Base-by-base conservation (phyloP, 2,113 vertebrate genomes). In the Campylomormyrus tamandua region DNA sequence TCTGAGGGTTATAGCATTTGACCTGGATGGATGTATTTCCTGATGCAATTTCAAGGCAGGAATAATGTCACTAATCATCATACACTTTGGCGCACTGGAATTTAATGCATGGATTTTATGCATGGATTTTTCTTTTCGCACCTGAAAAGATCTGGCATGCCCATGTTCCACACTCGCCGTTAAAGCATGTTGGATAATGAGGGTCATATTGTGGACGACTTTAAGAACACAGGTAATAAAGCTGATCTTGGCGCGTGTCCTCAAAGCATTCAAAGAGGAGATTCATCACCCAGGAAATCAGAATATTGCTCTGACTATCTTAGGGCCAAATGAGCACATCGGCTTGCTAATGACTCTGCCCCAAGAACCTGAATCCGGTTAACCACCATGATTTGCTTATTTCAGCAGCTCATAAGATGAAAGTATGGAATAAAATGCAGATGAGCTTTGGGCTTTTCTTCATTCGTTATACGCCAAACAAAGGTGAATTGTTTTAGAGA, bases 231-330 rank as follows among this genome's bases (percentile, higher is more conserved):
- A 53, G 45, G 85, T 35, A 31, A 87, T 52, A 31, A 52, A 50
- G 85, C 21, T 87, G 24, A 52, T 52, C 5, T 50, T 53, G 39
- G 80, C 3, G 39, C 3, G 5, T 88, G 45, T 70, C 62, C 66
- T 49, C 62, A n/a, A 10, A 49, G 35, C 21, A 46, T 24, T 45
- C 90, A 90, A 48, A 88, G 91, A 89, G 88, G 87, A 91, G 91
- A 92, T 92, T 92, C 90, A 92, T 93, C 90, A 92, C 91, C 50
- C 88, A 62, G 90, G 53, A 92, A 92, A 92, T 90, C 89, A 70
- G 90, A 88, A 90, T 87, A 90, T 90, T 90, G 89, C 85, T 77
- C 85, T 70, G 48, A 91, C 88, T 74, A 89, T 88, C 84, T 92
- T 90, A 66, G 35, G 90, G 90, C 80, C 87, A 93, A 92, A 91